Evolutionary conservation across 2,888 invertebrate genomes (phyloP).

Genomic region (Andrena bucephala): DNA sequence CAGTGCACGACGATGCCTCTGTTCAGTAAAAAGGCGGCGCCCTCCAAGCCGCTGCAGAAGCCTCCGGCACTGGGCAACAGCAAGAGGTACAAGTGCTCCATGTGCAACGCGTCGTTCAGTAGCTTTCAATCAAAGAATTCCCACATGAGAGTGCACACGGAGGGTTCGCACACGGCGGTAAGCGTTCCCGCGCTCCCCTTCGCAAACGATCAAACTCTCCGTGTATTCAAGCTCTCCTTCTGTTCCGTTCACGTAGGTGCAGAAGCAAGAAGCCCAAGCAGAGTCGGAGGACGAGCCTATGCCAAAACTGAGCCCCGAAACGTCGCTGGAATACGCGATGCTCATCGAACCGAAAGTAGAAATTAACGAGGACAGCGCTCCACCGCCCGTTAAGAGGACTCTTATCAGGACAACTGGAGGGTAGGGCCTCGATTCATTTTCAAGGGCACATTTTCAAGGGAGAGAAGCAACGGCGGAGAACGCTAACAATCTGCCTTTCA

Average conservation of each 20-base stretch:
- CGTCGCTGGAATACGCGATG: conserved; percentile 68
- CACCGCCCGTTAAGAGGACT: conserved; percentile 78
- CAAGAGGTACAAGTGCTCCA: conserved; percentile 77
- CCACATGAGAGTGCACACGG: conserved; percentile 75
- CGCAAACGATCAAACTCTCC: not conserved
- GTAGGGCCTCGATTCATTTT: conserved; percentile 60
- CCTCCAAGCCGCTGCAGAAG: conserved; percentile 64
- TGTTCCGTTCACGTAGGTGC: conserved; percentile 55
- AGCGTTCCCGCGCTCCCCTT: not conserved
- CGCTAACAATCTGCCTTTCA: conserved; percentile 11
- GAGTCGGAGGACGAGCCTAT: conserved; percentile 70
- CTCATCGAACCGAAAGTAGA: conserved; percentile 74
- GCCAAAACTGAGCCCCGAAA: conserved; percentile 74
- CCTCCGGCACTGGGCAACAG: conserved; percentile 48
- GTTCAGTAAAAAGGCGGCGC: conserved; percentile 64
- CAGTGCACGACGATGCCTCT: conserved; percentile 71
- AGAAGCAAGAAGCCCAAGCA: conserved; percentile 57
- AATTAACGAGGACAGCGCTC: conserved; percentile 71
- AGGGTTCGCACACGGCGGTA: conserved; percentile 52
- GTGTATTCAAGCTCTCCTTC: not conserved
- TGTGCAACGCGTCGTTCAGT: conserved; percentile 74
- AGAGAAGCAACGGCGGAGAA: not conserved
- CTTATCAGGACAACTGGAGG: conserved; percentile 78
- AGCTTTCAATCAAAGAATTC: conserved; percentile 77
- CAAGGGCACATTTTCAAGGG: not conserved